Conservation (phyloP, 1,140 invertebrate species). For the Ostrea denselamellosa region DNA sequence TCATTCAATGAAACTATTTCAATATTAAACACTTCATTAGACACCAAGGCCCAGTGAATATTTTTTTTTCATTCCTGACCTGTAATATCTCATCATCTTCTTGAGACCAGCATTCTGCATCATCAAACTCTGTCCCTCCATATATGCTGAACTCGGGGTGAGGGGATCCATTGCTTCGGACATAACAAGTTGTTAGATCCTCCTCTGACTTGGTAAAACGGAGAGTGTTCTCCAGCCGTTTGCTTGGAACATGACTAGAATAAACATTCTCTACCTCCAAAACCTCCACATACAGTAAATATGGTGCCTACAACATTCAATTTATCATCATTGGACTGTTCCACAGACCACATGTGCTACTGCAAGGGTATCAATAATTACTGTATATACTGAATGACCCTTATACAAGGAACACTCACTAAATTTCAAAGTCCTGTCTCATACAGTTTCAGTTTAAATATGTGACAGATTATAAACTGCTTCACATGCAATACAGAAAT, state of each 20-base stretch:
- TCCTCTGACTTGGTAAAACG: slow-evolving; percentile 96
- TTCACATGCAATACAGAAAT: too few species aligned
- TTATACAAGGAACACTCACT: too few species aligned
- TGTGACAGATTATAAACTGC: too few species aligned
- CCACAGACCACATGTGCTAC: too few species aligned
- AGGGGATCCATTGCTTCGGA: slow-evolving; percentile 63
- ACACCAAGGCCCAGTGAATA: not conserved
- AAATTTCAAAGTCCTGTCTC: too few species aligned
- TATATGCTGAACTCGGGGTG: slow-evolving; percentile 67
- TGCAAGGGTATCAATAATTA: too few species aligned
- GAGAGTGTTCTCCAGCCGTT: slow-evolving; percentile 84
- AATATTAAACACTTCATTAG: not conserved
- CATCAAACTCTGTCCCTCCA: slow-evolving; percentile 80
- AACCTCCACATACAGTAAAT: slow-evolving; percentile 98
- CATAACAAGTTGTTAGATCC: slow-evolving; percentile 83
- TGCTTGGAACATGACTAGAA: slow-evolving; percentile 87
- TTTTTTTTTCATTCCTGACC: slow-evolving; percentile 76
- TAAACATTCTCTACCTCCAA: slow-evolving; percentile 91
- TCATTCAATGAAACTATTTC: not conserved
- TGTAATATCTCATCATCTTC: slow-evolving; percentile 95
- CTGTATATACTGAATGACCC: too few species aligned
- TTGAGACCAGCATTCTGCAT: slow-evolving; percentile 92
- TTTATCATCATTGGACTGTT: too few species aligned
- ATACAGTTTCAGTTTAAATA: too few species aligned
- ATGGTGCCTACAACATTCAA: slow-evolving; percentile 88